Base-by-base conservation (phyloP, 2,888 invertebrate species). In the Calameuta idolon region DNA sequence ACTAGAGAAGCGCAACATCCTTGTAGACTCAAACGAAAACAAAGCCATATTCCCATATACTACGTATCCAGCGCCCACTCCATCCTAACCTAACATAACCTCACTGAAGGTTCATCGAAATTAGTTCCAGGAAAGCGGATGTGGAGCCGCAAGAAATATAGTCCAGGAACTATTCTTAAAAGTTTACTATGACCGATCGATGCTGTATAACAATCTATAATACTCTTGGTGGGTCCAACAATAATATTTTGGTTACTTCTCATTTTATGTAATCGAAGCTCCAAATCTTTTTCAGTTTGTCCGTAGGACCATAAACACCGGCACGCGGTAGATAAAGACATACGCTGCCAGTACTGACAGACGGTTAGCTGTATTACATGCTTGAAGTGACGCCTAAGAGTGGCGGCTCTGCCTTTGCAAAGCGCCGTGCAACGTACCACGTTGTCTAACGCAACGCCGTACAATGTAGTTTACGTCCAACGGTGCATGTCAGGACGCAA, bases 311-410 rank as follows among this genome's bases (percentile, higher is more conserved):
- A 81, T 80, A 76, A 82, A 78, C 79, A 73, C 69, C 75, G 79
- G 75, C 74, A 69, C 78, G 75, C 76, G 76, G 68, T 73, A 74
- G 23, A 74, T 34, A 73, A 69, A 76, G 76, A 76, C 15, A 73
- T 76, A 55, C 69, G 30, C 31, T 11, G 35, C 35, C 69, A 76
- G 40, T 12, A 71, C 75, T 30, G 69, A 30, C 74, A 76, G 79
- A 76, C 75, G 81, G 78, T 83, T 84, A 78, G 80, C 78, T 83
- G 81, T 81, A 85, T 88, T 85, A 85, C 85, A 88, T 85, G 85
- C 87, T 84, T 80, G 85, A 85, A 80, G 81, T 84, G 81, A 83
- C 79, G 80, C 76, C 81, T 83, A 82, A 85, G 82, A 82, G 81
- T 76, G 75, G 77, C 76, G 79, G 83, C 69, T 75, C 71, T 80